Evolutionary conservation across 37 sponge, comb jelly and placozoan genomes (phyloP), one percentile per base, ranked within the genome.

Genomic region (Halisarca cf. caerulea): DNA sequence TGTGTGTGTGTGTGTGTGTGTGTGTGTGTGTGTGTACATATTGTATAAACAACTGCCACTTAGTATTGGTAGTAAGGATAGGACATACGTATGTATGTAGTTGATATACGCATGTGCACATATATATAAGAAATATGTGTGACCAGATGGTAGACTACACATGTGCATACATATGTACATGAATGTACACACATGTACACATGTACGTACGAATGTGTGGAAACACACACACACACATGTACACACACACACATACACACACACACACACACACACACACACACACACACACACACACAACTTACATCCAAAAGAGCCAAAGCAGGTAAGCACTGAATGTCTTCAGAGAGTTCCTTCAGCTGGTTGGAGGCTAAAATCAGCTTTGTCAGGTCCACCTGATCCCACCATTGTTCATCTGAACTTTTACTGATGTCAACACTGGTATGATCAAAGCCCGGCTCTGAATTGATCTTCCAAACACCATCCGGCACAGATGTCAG

Each of bases 381-480:
- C 43, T 92, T 92, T 42, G 75, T 75, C 17, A 94, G 60, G 66
- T 89, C 95, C 27, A 69, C 78, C 80, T 94, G 95, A 43, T 92
- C 95, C 95, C 95, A 94, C 95, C 95, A 94, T 3, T 77, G 66
- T 7, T 91, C 92, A 11, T 79, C 82, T 0, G 33, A 74, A 0
- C 30, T 18, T 34, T 24, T 24, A 20, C 55, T 34, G 4, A 72
- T 51, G 58, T 59, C 85, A 25, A 47, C 53, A 4, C 82, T 42
- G 39, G 21, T 59, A 8, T 7, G 6, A 6, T 60, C 84, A 0
- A 54, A 38, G 21, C 80, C 51, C 40, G 83, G 80, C 40, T 88
- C 90, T 21, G 71, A 23, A 78, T 91, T 91, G 78, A 94, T 79
- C 6, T 80, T 60, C 95, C 92, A 94, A 21, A 94, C 92, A 35